phyloP scores from a whole-genome alignment of 2,888 invertebrate genomes.

The Athalia circularis region DNA sequence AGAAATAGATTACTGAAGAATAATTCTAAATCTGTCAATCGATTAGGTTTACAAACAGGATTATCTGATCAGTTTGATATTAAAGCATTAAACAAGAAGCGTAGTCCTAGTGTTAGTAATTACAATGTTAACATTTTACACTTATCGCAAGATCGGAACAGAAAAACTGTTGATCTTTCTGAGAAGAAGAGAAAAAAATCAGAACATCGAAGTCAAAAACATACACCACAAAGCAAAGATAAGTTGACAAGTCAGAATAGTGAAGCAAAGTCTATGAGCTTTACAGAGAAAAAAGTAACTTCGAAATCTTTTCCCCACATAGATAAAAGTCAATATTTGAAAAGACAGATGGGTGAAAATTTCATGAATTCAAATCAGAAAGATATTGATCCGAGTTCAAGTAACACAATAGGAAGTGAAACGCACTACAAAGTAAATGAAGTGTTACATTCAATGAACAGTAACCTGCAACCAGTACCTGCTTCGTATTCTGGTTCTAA shows the following conservation, averaged over 20 bases:
- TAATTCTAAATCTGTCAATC: constrained; percentile 42
- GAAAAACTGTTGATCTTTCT: not conserved
- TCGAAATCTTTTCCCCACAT: constrained; percentile 24
- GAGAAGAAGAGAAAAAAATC: constrained; percentile 24
- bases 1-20: constrained; percentile 18
- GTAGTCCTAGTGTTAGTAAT: not conserved
- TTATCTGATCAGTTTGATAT: not conserved
- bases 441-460: not conserved
- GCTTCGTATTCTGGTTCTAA: not conserved
- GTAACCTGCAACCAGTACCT: not conserved
- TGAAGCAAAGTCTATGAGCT: not conserved
- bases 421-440: not conserved
- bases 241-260: not conserved
- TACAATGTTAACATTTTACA: not conserved
- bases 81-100: constrained; percentile 15
- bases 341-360: constrained; percentile 39
- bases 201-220: not conserved
- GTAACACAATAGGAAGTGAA: not conserved
- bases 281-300: constrained; percentile 2
- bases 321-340: constrained; percentile 44
- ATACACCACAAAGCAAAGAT: not conserved
- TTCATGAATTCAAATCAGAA: constrained; percentile 15
- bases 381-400: constrained; percentile 47
- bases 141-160: constrained; percentile 8
- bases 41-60: constrained; percentile 22